phyloP scores from a whole-genome alignment of 2,797 vertebrate species.

The Hippopotamyrus pictus region DNA sequence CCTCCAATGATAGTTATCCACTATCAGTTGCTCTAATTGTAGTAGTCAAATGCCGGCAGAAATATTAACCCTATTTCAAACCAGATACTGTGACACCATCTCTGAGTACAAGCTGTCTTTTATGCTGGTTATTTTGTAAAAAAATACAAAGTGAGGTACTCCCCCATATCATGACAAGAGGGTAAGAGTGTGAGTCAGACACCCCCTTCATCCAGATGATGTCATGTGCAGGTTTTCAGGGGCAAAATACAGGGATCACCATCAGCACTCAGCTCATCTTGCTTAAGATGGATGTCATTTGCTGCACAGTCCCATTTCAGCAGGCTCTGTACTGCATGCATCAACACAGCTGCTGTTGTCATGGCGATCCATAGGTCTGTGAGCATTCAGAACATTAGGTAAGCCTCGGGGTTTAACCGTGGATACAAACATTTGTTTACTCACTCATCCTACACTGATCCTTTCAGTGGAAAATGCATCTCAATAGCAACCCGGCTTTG shows the following conservation, averaged over 20 bases:
- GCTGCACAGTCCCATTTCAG: background rate
- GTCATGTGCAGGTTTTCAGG: background rate
- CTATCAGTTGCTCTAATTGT: background rate
- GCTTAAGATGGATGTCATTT: background rate
- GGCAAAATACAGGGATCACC: background rate
- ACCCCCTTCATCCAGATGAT: background rate
- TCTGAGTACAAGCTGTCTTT: background rate
- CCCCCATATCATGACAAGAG: background rate
- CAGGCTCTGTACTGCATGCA: background rate
- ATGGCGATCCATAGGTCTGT: constrained; percentile 5
- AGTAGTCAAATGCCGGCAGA: background rate
- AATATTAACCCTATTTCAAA: background rate
- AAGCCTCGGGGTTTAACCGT: background rate
- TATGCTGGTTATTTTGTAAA: background rate
- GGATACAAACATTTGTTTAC: background rate
- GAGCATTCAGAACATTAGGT: background rate
- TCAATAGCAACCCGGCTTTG: background rate
- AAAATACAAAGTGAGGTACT: constrained; percentile 12
- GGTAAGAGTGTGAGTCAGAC: background rate
- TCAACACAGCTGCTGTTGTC: background rate
- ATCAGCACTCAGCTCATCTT: background rate
- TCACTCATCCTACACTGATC: background rate
- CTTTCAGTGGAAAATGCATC: background rate
- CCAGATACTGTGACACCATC: background rate
- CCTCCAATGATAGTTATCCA: background rate